Base-by-base conservation (phyloP, 2,888 invertebrate genomes). In the Leucophenga maculata region DNA sequence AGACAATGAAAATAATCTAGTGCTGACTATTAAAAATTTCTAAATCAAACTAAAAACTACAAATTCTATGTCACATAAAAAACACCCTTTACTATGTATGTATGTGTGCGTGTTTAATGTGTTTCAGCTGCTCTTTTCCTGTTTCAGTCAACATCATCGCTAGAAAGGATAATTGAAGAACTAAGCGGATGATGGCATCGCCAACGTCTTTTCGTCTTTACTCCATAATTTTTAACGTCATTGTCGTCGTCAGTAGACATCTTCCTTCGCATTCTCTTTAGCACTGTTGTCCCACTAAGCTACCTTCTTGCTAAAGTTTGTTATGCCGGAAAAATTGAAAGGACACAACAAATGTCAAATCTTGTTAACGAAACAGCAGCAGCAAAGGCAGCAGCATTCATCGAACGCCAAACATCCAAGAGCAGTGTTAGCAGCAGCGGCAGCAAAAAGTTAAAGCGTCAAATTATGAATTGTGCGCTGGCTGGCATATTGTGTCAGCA, bases 201-300 rank as follows among this genome's bases (percentile, higher is more conserved):
- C 59, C 57, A 57, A 62, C 32, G 44, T 59, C n/a, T 26, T 65
- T 57, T 54, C 67, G 76, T 65, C 75, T 75, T 4, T 26, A 78
- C 76, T 81, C 77, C 74, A 75, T 77, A 75, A 78, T 78, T 78
- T 79, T 76, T 64, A 60, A 54, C 67, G 66, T 54, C 73, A 64
- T 74, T n/a, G 16, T 16, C 22, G 16, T 16, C 22, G 6, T 48
- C 18, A 20, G 26, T 16, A 16, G 22, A 18, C 4, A n/a, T 18
- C 6, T 55, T 13, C 13, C 26, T 55, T 9, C 18, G 26, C 44
- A 8, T 11, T 18, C 20, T 11, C 9, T 16, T 16, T 9, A 16
- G 8, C 44, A 9, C 18, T 39, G 11, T 14, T 26, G 0, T 22
- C 4, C 16, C 39, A 6, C 20, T 50, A 16, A 18, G 20, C 60